phyloP scores from a whole-genome alignment of 2,113 vertebrate species.

The Callionymus lyra region DNA sequence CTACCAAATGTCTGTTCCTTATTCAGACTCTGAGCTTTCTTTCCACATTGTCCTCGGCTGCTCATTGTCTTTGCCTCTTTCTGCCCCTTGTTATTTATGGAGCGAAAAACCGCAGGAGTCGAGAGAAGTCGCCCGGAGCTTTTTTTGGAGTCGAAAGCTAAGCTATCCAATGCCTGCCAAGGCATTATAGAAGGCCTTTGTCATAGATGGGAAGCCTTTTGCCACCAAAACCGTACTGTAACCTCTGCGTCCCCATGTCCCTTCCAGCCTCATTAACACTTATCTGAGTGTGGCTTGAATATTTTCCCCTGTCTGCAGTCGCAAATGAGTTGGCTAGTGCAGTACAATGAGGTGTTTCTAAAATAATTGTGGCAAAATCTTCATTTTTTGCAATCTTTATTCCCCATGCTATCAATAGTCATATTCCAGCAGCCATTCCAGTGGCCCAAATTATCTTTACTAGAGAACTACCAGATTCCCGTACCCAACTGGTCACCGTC shows the following conservation, averaged over 20 bases:
- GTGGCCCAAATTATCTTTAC: no score
- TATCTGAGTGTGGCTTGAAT: slow-evolving; percentile 2
- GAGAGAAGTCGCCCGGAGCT: slow-evolving; percentile 33
- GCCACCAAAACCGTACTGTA: slow-evolving; percentile 22
- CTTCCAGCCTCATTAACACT: slow-evolving; percentile 22
- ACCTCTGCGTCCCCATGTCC: slow-evolving; percentile 1
- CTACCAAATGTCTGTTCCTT: slow-evolving; percentile 55
- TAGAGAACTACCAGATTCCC: no score
- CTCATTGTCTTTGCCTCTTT: slow-evolving; percentile 50
- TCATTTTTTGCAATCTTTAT: no score
- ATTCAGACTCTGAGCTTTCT: slow-evolving; percentile 49
- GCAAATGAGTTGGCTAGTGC: no score
- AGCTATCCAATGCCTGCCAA: slow-evolving; percentile 26
- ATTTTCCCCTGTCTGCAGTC: no score
- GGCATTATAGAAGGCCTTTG: slow-evolving; percentile 36
- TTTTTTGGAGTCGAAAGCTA: slow-evolving; percentile 23
- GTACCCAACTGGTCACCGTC: no score
- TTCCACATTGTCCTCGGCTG: slow-evolving; percentile 47
- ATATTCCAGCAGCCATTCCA: no score
- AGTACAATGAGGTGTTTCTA: no score
- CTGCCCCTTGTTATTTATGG: slow-evolving; percentile 56
- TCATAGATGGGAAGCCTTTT: slow-evolving; percentile 31
- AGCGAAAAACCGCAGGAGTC: slow-evolving; percentile 33
- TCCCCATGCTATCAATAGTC: no score
- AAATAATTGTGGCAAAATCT: no score